A percentile compares a stretch with the other conserved stretches of the same genome.
phyloP scores from a whole-genome alignment of 2,888 invertebrate genomes.

The Dolichopus griseipennis region DNA sequence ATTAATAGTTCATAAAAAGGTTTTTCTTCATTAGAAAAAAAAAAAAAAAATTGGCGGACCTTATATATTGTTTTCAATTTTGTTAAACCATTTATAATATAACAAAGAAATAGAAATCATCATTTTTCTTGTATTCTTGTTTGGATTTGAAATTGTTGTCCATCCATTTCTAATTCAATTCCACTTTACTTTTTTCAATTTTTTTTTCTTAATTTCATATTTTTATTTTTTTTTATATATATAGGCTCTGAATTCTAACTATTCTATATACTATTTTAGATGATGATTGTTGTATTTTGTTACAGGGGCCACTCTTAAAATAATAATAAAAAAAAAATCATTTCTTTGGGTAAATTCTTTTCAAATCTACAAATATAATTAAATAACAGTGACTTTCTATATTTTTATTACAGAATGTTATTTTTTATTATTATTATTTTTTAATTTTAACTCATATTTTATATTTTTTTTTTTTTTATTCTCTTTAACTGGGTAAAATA shows the following conservation, averaged over 20 bases:
- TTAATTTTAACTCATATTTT: neutral
- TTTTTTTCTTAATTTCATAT: neutral
- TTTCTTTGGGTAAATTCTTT: neutral
- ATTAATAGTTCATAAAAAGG: too few species aligned
- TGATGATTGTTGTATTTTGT: too few species aligned
- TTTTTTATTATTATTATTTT: neutral
- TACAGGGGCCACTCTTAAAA: neutral
- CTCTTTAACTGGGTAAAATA: neutral
- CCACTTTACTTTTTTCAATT: neutral
- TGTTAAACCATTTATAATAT: neutral
- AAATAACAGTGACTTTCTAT: neutral
- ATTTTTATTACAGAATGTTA: neutral
- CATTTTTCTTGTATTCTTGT: neutral
- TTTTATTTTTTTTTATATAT: neutral
- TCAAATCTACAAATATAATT: conserved; percentile 1
- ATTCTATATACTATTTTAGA: too few species aligned
- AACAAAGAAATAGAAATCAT: neutral
- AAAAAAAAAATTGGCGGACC: conserved; percentile 1
- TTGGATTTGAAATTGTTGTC: neutral
- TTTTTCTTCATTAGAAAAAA: neutral
- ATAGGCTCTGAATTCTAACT: too few species aligned
- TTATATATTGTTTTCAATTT: conserved; percentile 1
- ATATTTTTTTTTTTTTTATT: neutral
- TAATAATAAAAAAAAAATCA: too few species aligned
- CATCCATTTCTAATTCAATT: neutral